phyloP scores from a whole-genome alignment of 1,140 invertebrate species.

The Cydia splendana region DNA sequence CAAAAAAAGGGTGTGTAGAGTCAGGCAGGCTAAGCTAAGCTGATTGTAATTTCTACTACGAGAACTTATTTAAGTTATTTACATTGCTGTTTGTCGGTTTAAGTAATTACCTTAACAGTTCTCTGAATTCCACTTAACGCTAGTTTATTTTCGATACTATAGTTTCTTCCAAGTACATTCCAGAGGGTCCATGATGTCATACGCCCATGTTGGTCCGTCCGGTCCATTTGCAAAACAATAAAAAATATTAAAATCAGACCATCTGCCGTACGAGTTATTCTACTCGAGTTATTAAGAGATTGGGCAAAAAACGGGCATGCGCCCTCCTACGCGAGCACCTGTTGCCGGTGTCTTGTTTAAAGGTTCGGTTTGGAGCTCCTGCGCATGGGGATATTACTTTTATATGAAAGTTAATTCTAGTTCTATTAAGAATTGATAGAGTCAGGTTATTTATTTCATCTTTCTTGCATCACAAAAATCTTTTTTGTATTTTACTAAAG shows the following conservation, averaged over 20 bases:
- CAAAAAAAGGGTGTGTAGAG: neutral
- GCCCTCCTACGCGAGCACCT: conserved; percentile 20
- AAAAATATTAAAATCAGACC: conserved; percentile 28
- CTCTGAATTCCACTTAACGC: neutral
- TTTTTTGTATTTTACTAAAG: too few relatives aligned
- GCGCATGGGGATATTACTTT: neutral
- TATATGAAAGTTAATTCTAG: neutral
- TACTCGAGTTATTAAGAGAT: conserved; percentile 25
- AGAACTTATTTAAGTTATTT: neutral
- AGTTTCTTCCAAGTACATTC: neutral
- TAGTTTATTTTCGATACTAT: neutral
- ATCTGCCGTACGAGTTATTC: conserved; percentile 16
- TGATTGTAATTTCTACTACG: too few relatives aligned
- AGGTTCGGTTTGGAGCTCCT: neutral
- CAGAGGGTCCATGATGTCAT: conserved; percentile 23
- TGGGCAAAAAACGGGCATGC: conserved; percentile 22
- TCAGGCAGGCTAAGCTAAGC: too few relatives aligned
- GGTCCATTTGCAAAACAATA: conserved; percentile 31
- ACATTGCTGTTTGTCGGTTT: neutral
- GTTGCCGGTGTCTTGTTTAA: neutral
- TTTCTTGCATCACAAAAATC: too few relatives aligned
- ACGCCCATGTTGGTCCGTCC: conserved; percentile 19
- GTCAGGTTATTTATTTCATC: too few relatives aligned
- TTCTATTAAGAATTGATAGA: too few relatives aligned
- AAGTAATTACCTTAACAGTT: neutral